Evolutionary conservation across 2,797 vertebrate genomes (phyloP).

Genomic region (Micrastur ruficollis): DNA sequence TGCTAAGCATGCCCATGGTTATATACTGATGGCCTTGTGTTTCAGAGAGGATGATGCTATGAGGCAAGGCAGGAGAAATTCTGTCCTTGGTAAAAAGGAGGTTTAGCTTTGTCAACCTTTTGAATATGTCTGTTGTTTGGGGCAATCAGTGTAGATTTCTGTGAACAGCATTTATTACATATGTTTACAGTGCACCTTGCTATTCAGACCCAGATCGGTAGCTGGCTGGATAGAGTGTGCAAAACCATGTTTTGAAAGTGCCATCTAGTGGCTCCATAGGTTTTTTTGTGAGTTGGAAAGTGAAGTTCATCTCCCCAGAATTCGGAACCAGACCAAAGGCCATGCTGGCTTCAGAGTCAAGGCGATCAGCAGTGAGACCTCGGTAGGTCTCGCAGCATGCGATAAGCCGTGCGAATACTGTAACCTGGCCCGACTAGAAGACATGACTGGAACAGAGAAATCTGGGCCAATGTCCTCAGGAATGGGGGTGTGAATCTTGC

Average conservation of each 20-base stretch:
- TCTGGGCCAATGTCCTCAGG: too few species aligned
- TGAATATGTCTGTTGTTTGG: neutral
- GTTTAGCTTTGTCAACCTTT: neutral
- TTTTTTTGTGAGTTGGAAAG: rapidly evolving
- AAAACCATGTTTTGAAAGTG: constrained; percentile 1
- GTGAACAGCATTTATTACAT: neutral
- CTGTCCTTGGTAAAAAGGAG: neutral
- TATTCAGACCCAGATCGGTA: rapidly evolving
- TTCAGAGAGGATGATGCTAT: neutral
- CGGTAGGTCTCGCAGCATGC: neutral
- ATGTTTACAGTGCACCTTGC: neutral
- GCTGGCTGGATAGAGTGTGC: neutral
- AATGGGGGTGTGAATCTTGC: neutral
- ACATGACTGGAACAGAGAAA: neutral
- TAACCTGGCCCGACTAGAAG: neutral
- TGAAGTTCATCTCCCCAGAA: rapidly evolving
- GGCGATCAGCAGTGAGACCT: rapidly evolving
- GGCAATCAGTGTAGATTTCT: neutral
- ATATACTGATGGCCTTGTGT: rapidly evolving
- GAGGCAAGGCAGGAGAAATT: neutral
- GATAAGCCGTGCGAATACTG: neutral
- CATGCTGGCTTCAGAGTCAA: neutral
- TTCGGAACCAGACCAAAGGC: neutral
- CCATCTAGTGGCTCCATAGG: constrained; percentile 18
- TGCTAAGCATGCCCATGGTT: neutral